A percentile compares a stretch with the other conserved stretches of the same genome.
These are phyloP conservation scores for Rhinichthys osculus DNA, from an alignment of 2,797 vertebrate genomes.

Conservation along the genomic window DNA sequence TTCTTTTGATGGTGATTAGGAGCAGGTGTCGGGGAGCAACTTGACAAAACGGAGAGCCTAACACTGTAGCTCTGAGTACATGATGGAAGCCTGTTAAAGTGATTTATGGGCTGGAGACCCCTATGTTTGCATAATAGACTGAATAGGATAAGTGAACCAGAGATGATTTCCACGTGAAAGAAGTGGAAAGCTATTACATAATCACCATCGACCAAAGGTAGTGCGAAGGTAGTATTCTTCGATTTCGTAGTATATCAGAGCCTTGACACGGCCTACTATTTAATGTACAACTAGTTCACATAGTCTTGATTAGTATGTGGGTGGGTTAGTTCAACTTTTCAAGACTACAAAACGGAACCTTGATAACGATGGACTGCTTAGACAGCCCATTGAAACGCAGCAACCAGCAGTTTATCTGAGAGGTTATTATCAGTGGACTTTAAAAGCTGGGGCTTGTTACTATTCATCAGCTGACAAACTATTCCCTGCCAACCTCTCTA, in stretches of 20 bases:
- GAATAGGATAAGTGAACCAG: background rate
- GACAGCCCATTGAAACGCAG: background rate
- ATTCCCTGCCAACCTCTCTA: background rate
- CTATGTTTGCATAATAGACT: conserved; percentile 71
- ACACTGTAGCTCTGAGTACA: conserved; percentile 33
- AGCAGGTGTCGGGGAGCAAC: conserved; percentile 77
- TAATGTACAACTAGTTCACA: background rate
- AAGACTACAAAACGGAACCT: background rate
- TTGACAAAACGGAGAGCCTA: conserved; percentile 47
- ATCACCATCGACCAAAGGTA: background rate
- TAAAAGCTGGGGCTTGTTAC: conserved; percentile 49
- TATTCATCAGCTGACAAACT: conserved; percentile 35
- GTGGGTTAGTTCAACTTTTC: background rate
- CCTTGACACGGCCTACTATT: background rate
- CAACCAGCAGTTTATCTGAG: conserved; percentile 14
- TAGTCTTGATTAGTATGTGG: background rate
- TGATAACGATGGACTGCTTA: background rate
- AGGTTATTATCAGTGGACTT: conserved; percentile 45
- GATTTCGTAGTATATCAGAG: background rate
- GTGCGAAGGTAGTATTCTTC: background rate
- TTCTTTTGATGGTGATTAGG: conserved; percentile 77
- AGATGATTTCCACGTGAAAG: background rate
- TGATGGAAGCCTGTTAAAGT: conserved; percentile 65
- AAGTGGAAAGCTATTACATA: background rate
- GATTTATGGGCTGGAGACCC: conserved; percentile 75